Base-by-base conservation (phyloP, 2,888 invertebrate genomes). In the Meghimatium bilineatum region DNA sequence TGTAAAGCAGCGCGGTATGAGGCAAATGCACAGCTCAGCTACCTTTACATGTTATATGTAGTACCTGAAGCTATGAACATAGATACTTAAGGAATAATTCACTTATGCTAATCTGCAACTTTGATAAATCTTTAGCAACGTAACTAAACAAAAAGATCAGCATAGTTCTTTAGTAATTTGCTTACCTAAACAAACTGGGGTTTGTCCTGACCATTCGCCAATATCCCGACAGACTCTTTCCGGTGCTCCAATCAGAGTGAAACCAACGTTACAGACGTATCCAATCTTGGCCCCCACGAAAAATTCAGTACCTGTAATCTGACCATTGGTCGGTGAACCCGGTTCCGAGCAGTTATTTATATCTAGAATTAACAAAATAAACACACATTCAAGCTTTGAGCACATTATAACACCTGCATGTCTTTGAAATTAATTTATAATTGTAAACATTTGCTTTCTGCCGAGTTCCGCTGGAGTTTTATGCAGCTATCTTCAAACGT, bases 261-360 rank as follows among this genome's bases (percentile, higher is more conserved):
- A 87, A 26, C 87, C 87, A 14, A 69, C 60, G 34, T 86, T 78
- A 78, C 87, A 88, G 23, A 26, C 44, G 80, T 84, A 78, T 32
- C 36, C 76, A 14, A 88, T 60, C 23, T 44, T 81, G 1, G 83
- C 49, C 1, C 82, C 82, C 20, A 87, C 80, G 23, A 60, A 80
- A 77, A 77, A 85, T 63, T 86, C 85, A 8, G 69, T 77, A 20
- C 86, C 87, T 34, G 81, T 34, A 8, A 87, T 74, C 17, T 71
- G 32, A 60, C 87, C 87, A 84, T 87, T 49, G 72, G 36, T 69
- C 84, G 84, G 20, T 1, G 17, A 0, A 26, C 23, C 63, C 20
- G 75, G 66, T 10, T 52, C 38, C 10, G 75, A n/a, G 34, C 79
- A 84, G 52, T 84, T 80, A 2, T n/a, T 34, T n/a, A 80, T 80